Evolutionary conservation across 2,797 vertebrate genomes (phyloP), one percentile per base, ranked within the genome.

Genomic region (Lithobates sylvaticus): DNA sequence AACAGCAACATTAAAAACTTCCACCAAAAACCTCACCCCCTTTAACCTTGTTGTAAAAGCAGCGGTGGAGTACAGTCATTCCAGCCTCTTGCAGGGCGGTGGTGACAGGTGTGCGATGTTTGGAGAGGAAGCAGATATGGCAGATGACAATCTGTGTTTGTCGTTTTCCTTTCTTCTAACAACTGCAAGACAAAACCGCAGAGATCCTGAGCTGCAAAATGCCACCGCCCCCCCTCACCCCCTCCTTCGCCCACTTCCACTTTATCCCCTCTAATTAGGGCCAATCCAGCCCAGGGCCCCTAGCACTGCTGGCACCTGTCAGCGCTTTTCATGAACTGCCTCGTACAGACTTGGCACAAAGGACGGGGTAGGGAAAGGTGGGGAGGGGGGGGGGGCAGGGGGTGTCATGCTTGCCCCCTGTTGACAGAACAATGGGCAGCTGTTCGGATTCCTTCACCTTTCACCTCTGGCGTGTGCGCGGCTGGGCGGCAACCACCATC

Each of bases 371-470:
- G 27, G 3, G 16, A 34, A 34, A 73, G 47, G 83, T 61, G 77
- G 84, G 61, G 61, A 10, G 27, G 44, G 34, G 39, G 9, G 8
- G 6, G 39, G 39, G 39, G 1, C 1, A 10, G 39, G 39, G 9
- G 39, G 39, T 39, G 39, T 39, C 32, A 39, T 39, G 23, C 3
- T 6, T 10, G 6, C 23, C 47, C 29, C 58, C 15, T 39, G 39
- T 13, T 23, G 27, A 16, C 15, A 79, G 21, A 64, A 70, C 78
- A 79, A 65, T 9, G 67, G 65, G 34, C 84, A 85, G 64, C 77
- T 85, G 84, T 54, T 39, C 10, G 47, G 42, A 39, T 76, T 76
- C 84, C 78, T 80, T 36, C 58, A 68, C 69, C 70, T 61, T 67
- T 80, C 44, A 70, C 65, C 82, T 73, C 64, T 10, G 9, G 18